These are phyloP conservation scores for Pristionchus mayeri DNA, from an alignment of 2,888 invertebrate species.

Conservation along the genomic window DNA sequence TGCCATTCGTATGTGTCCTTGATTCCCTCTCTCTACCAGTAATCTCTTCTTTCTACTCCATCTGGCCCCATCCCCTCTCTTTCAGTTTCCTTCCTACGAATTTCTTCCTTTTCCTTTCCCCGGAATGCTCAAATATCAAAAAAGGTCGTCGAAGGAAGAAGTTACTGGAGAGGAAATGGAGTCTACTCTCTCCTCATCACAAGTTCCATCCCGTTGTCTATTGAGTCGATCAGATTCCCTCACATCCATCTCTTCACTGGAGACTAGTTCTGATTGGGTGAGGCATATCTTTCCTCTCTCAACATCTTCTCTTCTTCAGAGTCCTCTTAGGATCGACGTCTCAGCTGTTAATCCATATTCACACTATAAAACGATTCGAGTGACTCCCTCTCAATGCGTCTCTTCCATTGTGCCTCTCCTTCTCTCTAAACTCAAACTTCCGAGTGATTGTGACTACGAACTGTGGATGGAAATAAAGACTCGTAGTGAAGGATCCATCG, in stretches of 20 bases:
- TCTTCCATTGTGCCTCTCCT: slow-evolving; percentile 29
- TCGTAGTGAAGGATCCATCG: background rate
- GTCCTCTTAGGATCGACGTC: background rate
- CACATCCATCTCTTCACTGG: background rate
- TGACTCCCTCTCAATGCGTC: background rate
- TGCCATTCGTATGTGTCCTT: slow-evolving; percentile 8
- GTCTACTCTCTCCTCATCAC: no score
- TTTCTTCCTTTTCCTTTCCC: background rate
- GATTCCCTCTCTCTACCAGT: background rate
- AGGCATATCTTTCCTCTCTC: background rate
- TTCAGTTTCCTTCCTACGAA: background rate
- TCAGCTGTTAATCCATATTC: background rate
- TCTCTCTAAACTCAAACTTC: background rate
- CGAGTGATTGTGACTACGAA: background rate
- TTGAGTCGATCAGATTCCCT: background rate
- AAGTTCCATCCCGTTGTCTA: background rate
- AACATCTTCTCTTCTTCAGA: background rate
- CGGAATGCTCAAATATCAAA: slow-evolving; percentile 23
- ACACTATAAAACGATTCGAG: slow-evolving; percentile 32
- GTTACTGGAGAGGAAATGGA: background rate
- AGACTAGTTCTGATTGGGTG: background rate
- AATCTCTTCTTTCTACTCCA: background rate
- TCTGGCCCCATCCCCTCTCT: background rate
- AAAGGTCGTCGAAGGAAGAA: background rate
- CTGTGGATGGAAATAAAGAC: slow-evolving; percentile 18